Evolutionary conservation across 2,888 invertebrate genomes (phyloP).

Genomic region (Acronicta psi): DNA sequence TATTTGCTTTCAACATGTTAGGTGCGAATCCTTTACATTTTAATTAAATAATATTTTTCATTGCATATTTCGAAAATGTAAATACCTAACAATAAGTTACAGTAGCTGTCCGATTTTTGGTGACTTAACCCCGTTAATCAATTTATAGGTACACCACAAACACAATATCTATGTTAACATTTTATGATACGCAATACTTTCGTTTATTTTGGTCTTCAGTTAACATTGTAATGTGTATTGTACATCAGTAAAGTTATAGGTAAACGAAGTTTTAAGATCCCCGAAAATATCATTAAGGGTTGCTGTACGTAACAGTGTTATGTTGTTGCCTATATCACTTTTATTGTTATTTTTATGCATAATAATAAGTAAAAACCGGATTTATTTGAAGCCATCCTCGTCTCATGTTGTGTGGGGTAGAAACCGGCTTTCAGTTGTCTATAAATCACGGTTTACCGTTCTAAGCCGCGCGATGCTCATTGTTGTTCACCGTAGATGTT

Average conservation of each 20-base stretch:
- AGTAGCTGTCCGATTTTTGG: neutral
- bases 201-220: too few relatives aligned
- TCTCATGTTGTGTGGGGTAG: conserved; percentile 58
- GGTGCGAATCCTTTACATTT: too few relatives aligned
- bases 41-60: too few relatives aligned
- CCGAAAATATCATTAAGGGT: neutral
- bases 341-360: conserved; percentile 20
- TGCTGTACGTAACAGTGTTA: neutral
- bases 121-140: neutral
- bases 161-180: too few relatives aligned
- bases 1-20: too few relatives aligned
- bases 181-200: too few relatives aligned
- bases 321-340: neutral
- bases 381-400: conserved; percentile 62
- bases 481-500: conserved; percentile 32
- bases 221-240: too few relatives aligned
- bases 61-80: too few relatives aligned
- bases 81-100: too few relatives aligned
- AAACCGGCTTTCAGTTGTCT: conserved; percentile 69
- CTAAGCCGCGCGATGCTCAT: conserved; percentile 32
- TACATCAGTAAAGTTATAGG: too few relatives aligned
- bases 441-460: conserved; percentile 50
- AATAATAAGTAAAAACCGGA: conserved; percentile 63
- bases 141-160: too few relatives aligned
- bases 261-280: too few relatives aligned